Percentiles rank a stretch among this genome's conserved stretches.
Evolutionary conservation across 92 coral and sea anemone species (phyloP).

Genomic region (Phenganax marumi): DNA sequence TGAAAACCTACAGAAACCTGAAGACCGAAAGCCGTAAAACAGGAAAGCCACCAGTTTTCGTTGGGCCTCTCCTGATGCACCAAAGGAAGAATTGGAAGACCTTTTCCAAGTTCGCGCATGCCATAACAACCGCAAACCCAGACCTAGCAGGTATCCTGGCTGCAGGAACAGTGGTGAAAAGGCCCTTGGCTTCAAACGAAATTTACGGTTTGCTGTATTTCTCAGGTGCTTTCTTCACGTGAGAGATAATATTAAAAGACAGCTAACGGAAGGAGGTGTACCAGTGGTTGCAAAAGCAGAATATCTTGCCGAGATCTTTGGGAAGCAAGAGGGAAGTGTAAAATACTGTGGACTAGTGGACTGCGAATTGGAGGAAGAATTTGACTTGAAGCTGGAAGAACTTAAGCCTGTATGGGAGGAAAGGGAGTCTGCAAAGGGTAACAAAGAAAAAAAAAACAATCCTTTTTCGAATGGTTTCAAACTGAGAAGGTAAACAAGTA

Average conservation of each 20-base stretch:
- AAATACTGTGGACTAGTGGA: slow-evolving; percentile 45
- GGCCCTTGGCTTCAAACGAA: background rate
- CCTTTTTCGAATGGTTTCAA: background rate
- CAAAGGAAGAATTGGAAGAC: background rate
- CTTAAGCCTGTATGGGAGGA: background rate
- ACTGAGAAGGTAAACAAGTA: slow-evolving; percentile 25
- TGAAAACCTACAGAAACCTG: slow-evolving; percentile 22
- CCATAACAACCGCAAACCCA: background rate
- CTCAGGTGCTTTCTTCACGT: slow-evolving; percentile 46
- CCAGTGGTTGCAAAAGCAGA: slow-evolving; percentile 1
- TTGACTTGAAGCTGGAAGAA: too few relatives aligned
- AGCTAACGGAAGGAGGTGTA: slow-evolving; percentile 39
- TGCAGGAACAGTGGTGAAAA: slow-evolving; percentile 1
- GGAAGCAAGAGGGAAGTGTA: slow-evolving; percentile 50
- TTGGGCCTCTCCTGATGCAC: background rate
- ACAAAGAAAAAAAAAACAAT: slow-evolving; percentile 3
- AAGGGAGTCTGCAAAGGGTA: background rate
- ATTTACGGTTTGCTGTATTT: background rate
- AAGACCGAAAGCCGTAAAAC: background rate
- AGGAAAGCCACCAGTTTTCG: background rate
- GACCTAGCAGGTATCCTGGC: slow-evolving; percentile 6
- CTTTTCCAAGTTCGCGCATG: background rate
- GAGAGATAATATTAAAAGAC: slow-evolving; percentile 46
- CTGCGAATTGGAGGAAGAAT: too few relatives aligned
- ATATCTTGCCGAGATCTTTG: slow-evolving; percentile 51